These are phyloP conservation scores for Melanophora roralis DNA, from an alignment of 2,888 invertebrate species.

Conservation along the genomic window DNA sequence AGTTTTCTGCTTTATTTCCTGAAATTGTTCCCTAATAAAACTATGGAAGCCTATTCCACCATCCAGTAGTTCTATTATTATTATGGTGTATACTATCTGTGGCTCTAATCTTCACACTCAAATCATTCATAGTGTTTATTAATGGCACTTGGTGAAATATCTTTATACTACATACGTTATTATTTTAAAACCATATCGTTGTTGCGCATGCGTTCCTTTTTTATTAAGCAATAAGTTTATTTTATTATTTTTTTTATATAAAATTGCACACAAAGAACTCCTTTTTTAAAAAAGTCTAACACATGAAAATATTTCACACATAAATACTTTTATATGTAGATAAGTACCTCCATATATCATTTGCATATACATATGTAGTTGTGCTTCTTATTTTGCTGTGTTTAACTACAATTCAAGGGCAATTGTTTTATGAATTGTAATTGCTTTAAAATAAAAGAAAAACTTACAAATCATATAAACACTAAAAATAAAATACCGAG, in stretches of 20 bases:
- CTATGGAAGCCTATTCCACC: not conserved
- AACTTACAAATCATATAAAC: too few relatives aligned
- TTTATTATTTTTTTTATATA: too few relatives aligned
- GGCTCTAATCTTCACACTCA: too few relatives aligned
- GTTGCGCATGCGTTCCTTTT: conserved; percentile 43
- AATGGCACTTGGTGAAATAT: conserved; percentile 43
- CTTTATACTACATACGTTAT: conserved; percentile 26
- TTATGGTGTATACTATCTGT: too few relatives aligned
- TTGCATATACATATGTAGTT: not conserved
- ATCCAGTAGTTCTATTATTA: not conserved
- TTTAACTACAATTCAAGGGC: conserved; percentile 31
- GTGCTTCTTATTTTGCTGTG: not conserved
- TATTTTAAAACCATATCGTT: conserved; percentile 1
- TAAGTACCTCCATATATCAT: too few relatives aligned
- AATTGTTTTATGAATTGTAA: conserved; percentile 7
- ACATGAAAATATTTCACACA: too few relatives aligned
- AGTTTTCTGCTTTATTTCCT: conserved; percentile 24
- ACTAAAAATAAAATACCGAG: too few relatives aligned
- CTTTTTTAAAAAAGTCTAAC: too few relatives aligned
- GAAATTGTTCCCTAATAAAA: conserved; percentile 7
- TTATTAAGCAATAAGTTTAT: conserved; percentile 14
- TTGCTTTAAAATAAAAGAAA: too few relatives aligned
- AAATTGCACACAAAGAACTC: too few relatives aligned
- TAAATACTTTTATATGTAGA: too few relatives aligned
- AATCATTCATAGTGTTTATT: conserved; percentile 51